Base-by-base conservation (phyloP, 2,888 invertebrate species). In the Syritta pipiens region DNA sequence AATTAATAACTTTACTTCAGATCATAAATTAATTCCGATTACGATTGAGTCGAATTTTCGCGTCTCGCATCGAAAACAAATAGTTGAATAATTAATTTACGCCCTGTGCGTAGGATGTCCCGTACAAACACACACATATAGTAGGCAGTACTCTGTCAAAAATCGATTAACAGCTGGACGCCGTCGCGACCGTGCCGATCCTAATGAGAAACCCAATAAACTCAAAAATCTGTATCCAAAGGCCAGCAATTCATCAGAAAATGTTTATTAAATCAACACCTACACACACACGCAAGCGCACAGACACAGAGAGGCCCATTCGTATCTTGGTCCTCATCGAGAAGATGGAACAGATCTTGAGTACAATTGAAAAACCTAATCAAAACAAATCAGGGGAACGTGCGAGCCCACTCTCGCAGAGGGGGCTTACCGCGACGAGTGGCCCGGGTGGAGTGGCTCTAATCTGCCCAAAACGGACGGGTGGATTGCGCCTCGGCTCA, bases 241-340 rank as follows among this genome's bases (percentile, higher is more conserved):
- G 24, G 12, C 14, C 26, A 30, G 53, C 60, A 49, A 71, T 49
- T 49, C 65, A 60, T 67, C 55, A 72, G 48, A 48, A 72, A 67
- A 57, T 67, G 44, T 67, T 72, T 79, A 79, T 62, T 79, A 60
- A 79, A 59, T 79, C 77, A 79, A 79, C 77, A 79, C 72, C 77
- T 72, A 72, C 77, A 62, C 46, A 14, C 7, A 55, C 24, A 30
- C 30, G 22, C 6, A 59, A 60, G 19, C 6, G 2, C 22, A 22
- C 22, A 0, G 1, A 10, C 3, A 44, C 7, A 37, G 9, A 7
- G 10, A 24, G 1, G 12, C n/a, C n/a, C n/a, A n/a, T n/a, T n/a
- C n/a, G n/a, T n/a, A n/a, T n/a, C n/a, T n/a, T 63, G 40, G 51
- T 51, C 51, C 49, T 63, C 63, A 63, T 17, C 51, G 63, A 69